These are phyloP conservation scores for Typhlomys cinereus DNA, from an alignment of 2,113 vertebrate genomes.

Conservation along the genomic window DNA sequence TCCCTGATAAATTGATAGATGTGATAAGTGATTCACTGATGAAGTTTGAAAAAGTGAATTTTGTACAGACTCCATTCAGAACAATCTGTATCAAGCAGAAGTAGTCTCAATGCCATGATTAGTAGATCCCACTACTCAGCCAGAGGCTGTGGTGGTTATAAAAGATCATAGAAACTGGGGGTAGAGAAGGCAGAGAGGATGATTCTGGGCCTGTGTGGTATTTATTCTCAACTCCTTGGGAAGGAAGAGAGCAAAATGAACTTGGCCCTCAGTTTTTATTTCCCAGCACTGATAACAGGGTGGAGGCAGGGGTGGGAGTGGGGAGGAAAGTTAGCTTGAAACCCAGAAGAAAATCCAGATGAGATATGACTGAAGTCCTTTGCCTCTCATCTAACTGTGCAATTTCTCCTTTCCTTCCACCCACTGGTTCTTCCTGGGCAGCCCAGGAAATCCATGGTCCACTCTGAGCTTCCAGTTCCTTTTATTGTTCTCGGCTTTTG, in stretches of 20 bases:
- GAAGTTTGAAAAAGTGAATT: not conserved
- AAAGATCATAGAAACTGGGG: not conserved
- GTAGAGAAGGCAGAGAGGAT: no score
- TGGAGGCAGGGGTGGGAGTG: no score
- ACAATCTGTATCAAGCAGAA: not conserved
- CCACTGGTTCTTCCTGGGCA: accelerated
- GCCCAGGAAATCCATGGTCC: not conserved
- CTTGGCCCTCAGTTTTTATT: not conserved
- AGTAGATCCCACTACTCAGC: not conserved
- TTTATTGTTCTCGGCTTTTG: not conserved
- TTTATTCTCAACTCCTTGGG: not conserved
- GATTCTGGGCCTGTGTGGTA: no score
- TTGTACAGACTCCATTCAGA: not conserved
- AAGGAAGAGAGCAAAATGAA: not conserved
- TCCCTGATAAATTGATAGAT: not conserved
- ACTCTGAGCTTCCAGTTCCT: accelerated
- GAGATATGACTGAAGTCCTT: not conserved
- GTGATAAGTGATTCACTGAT: not conserved
- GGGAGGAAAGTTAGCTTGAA: not conserved
- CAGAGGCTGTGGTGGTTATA: not conserved
- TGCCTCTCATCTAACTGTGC: no score
- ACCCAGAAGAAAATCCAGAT: not conserved
- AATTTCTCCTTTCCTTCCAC: no score
- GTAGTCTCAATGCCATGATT: not conserved
- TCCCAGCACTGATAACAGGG: no score